Percentiles rank a stretch among this genome's conserved stretches.
Conservation (phyloP, 2,113 vertebrate species). For the Stictonetta naevosa region DNA sequence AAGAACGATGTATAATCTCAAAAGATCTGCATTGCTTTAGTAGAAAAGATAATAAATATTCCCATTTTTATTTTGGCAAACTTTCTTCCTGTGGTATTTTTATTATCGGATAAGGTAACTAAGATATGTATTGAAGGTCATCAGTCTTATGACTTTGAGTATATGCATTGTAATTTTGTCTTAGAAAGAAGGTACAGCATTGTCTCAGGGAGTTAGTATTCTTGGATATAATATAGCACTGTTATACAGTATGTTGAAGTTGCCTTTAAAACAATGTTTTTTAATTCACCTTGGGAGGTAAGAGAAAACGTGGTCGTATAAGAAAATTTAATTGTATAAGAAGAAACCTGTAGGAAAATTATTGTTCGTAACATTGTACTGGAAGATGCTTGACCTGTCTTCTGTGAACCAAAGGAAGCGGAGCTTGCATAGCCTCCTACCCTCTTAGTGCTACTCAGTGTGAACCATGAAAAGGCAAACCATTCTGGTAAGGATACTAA, state of each 20-base stretch:
- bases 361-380: background rate
- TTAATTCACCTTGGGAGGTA: background rate
- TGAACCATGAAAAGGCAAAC: background rate
- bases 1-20: constrained; percentile 62
- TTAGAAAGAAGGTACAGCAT: background rate
- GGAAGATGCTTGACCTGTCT: background rate
- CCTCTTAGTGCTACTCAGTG: background rate
- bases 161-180: background rate
- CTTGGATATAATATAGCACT: background rate
- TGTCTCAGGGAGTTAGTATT: background rate
- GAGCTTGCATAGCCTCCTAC: background rate
- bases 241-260: background rate
- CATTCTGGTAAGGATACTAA: background rate
- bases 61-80: constrained; percentile 77
- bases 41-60: constrained; percentile 77
- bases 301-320: background rate
- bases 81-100: constrained; percentile 63
- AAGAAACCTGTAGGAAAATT: background rate
- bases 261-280: background rate
- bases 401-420: background rate
- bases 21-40: constrained; percentile 66
- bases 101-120: background rate
- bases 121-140: background rate
- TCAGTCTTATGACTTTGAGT: background rate
- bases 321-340: background rate